Conservation (phyloP, 2,113 vertebrate species). For the Nyctereutes procyonoides region DNA sequence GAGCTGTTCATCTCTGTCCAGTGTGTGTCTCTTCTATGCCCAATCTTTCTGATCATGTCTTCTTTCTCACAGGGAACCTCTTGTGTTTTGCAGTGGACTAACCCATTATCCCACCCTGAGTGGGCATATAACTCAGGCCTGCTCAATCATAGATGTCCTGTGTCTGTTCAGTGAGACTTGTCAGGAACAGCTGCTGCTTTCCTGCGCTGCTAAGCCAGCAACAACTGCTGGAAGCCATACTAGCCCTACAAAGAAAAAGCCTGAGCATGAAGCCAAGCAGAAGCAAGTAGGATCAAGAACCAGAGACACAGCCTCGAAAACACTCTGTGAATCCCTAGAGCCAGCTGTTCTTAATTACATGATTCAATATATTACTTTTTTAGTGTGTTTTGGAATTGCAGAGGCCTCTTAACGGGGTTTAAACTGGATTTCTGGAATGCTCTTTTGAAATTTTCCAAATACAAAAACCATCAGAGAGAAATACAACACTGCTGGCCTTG, state of each 20-base stretch:
- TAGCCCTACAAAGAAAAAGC: neutral
- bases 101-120: neutral
- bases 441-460: neutral
- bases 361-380: neutral
- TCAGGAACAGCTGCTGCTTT: neutral
- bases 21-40: neutral
- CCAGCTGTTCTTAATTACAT: neutral
- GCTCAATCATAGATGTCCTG: neutral
- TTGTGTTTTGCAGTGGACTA: neutral
- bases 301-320: neutral
- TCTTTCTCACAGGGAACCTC: neutral
- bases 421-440: neutral
- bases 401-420: neutral
- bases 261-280: neutral
- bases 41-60: neutral
- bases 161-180: neutral
- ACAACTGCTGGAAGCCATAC: neutral
- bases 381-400: neutral
- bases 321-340: neutral
- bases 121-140: neutral
- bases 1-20: neutral
- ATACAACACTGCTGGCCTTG: neutral
- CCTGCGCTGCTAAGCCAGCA: neutral
- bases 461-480: neutral
- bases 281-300: neutral